Evolutionary conservation across 2,113 vertebrate species (phyloP), one percentile per base, ranked within the genome.

Genomic region (Semicossyphus pulcher): DNA sequence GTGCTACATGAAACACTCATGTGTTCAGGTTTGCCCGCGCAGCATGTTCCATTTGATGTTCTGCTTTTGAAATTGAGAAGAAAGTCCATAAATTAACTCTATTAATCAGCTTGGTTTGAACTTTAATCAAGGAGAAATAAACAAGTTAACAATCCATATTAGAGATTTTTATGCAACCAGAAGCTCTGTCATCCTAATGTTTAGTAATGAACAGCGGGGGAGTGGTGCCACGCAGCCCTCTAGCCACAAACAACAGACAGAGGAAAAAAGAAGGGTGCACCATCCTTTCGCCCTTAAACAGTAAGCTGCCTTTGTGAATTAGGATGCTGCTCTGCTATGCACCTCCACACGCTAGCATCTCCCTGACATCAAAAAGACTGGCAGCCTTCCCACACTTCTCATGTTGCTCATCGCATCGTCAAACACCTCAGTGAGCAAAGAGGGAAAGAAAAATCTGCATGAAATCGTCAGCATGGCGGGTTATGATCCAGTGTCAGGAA

Each of bases 341-440:
- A 7, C 52, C 41, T 52, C 34, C 32, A 15, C 69, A 31, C 12
- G 3, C 37, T 25, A 41, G 18, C 58, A 51, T 69, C 64, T 51
- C 26, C 25, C 44, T 51, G 44, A 76, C 64, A 80, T 75, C 70
- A 78, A 78, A 67, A 68, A 70, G 51, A 75, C 63, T 56, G 36
- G 64, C 70, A 71, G 26, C 48, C 44, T 32, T 78, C 47, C 75
- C 47, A 29, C 52, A 44, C 42, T 48, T 59, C 34, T 65, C 36
- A 57, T 31, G 42, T 51, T 37, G 62, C 56, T 65, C 51, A 66
- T 84, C 59, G 62, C 73, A 60, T 56, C 10, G 41, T 76, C 64
- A 80, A 80, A 70, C 62, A 77, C 57, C 57, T 60, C 72, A 21
- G 44, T 11, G 56, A 71, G 71, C 32, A 66, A 34, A 82, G 28